phyloP scores from a whole-genome alignment of 2,797 vertebrate genomes.

The Falco columbarius region DNA sequence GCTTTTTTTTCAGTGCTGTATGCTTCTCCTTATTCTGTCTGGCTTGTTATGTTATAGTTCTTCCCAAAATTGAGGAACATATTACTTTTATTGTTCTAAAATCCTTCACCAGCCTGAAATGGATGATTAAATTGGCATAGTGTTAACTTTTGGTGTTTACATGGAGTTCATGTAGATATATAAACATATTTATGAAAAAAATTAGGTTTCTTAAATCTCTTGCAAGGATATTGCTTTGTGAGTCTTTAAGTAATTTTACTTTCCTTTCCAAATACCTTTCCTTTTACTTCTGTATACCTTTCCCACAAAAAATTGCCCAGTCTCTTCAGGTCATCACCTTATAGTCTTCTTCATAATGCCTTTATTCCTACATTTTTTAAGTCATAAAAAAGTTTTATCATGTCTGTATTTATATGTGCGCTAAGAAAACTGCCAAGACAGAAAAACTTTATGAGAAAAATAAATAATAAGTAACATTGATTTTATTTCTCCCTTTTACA shows the following conservation, averaged over 20 bases:
- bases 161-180: background rate
- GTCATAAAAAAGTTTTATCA: background rate
- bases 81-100: background rate
- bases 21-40: background rate
- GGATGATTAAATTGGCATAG: fast-evolving
- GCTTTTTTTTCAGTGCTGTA: background rate
- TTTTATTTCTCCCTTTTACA: background rate
- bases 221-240: slow-evolving; percentile 1
- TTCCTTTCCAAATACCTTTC: background rate
- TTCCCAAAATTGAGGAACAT: background rate
- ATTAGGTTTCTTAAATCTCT: background rate
- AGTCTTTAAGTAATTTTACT: slow-evolving; percentile 19
- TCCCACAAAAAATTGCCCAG: background rate
- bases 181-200: background rate
- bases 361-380: background rate
- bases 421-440: background rate
- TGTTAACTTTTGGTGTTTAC: background rate
- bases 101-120: background rate
- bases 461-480: background rate
- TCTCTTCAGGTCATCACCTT: slow-evolving; percentile 22
- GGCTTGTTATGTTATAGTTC: background rate
- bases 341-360: background rate
- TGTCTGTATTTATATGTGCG: background rate
- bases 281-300: background rate
- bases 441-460: background rate